Evolutionary conservation across 2,113 vertebrate species (phyloP).

Genomic region (Ploceus nigricollis): DNA sequence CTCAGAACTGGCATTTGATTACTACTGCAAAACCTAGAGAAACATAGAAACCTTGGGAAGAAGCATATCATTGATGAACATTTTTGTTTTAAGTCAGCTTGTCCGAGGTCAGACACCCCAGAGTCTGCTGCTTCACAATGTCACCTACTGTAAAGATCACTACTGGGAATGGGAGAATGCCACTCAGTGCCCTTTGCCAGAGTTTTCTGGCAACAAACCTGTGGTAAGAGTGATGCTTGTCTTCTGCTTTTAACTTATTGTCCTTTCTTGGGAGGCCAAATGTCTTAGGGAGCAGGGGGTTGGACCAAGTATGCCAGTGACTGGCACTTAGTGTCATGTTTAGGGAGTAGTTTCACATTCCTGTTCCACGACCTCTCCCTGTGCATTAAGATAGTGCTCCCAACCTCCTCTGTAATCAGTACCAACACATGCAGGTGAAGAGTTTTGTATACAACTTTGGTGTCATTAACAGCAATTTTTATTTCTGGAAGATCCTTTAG

Average conservation of each 20-base stretch:
- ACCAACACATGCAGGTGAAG: background rate
- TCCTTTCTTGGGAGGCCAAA: background rate
- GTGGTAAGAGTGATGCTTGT: slow-evolving; percentile 70
- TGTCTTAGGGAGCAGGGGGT: background rate
- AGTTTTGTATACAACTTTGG: background rate
- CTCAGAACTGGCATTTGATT: background rate
- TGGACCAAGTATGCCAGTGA: background rate
- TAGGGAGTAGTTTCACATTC: background rate
- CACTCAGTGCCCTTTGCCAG: slow-evolving; percentile 71
- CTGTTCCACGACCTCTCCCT: background rate
- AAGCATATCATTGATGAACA: background rate
- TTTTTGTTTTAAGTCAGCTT: slow-evolving; percentile 67
- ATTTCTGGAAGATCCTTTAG: background rate
- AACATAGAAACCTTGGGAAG: background rate
- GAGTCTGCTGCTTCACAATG: slow-evolving; percentile 74
- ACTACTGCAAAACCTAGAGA: background rate
- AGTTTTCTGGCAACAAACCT: slow-evolving; percentile 79
- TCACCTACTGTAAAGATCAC: slow-evolving; percentile 74
- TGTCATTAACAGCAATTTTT: background rate
- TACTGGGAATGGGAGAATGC: slow-evolving; percentile 69
- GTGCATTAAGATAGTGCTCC: background rate
- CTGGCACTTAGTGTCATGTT: background rate
- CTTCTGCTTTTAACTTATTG: background rate
- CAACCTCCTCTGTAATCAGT: background rate
- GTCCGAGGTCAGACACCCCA: slow-evolving; percentile 77